These are phyloP conservation scores for Neomonachus schauinslandi DNA, from an alignment of 2,113 vertebrate species.

Conservation along the genomic window DNA sequence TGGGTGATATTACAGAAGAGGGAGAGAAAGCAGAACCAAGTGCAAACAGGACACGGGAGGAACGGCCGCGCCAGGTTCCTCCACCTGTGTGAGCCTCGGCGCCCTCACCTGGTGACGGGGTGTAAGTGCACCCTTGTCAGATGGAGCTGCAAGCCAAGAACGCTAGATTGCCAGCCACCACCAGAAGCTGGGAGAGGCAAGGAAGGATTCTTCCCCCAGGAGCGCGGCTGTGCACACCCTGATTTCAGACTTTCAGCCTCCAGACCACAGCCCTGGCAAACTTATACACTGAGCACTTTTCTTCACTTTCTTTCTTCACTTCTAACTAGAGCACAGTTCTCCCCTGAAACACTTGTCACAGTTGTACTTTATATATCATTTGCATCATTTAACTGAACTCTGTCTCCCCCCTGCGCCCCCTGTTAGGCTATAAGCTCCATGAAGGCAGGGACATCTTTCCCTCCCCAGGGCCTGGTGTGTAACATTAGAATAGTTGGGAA, in stretches of 20 bases:
- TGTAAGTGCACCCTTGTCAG: background rate
- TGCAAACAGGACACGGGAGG: background rate
- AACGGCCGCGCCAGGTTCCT: accelerated
- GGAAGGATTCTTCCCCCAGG: too few species aligned
- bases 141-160: background rate
- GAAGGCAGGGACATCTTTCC: background rate
- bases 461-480: background rate
- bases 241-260: background rate
- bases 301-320: background rate
- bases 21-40: background rate
- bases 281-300: background rate
- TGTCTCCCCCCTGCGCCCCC: background rate
- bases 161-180: background rate
- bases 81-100: background rate
- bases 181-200: background rate
- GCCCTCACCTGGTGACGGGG: background rate
- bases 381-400: background rate
- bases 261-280: background rate
- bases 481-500: background rate
- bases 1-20: background rate
- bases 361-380: too few species aligned
- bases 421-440: background rate
- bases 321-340: background rate
- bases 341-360: background rate
- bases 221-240: background rate